These are phyloP conservation scores for Nannoperca australis DNA, from an alignment of 2,797 vertebrate species.

Conservation along the genomic window DNA sequence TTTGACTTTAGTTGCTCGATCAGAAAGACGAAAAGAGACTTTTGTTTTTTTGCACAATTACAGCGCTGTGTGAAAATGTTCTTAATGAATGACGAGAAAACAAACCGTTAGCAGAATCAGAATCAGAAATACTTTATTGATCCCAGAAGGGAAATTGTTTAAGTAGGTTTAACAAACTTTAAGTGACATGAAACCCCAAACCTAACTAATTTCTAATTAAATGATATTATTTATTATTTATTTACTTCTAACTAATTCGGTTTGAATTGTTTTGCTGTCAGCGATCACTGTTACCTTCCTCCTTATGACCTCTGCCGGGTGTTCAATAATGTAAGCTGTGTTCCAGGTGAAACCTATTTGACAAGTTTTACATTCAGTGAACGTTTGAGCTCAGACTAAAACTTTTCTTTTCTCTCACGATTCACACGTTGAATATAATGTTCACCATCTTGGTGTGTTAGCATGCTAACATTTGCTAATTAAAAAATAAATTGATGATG, in stretches of 20 bases:
- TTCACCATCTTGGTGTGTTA: too few relatives aligned
- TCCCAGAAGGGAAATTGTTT: too few relatives aligned
- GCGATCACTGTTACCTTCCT: neutral
- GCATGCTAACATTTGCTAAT: too few relatives aligned
- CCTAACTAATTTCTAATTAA: neutral
- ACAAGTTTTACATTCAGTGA: conserved; percentile 18
- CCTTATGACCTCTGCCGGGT: conserved; percentile 1
- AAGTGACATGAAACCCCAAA: neutral
- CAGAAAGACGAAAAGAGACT: neutral
- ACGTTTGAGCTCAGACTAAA: neutral
- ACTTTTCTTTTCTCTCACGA: neutral
- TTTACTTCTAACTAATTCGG: neutral
- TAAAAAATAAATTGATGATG: too few relatives aligned
- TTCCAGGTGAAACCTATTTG: conserved; percentile 1
- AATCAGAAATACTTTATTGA: too few relatives aligned
- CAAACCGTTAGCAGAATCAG: too few relatives aligned
- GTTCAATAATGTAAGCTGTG: conserved; percentile 33
- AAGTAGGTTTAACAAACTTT: too few relatives aligned
- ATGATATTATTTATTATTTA: too few relatives aligned
- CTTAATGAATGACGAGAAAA: neutral
- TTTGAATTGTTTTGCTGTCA: neutral
- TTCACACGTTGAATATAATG: too few relatives aligned
- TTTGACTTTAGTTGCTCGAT: neutral
- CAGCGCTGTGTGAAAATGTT: too few relatives aligned
- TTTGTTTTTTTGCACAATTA: too few relatives aligned